Evolutionary conservation across 2,113 vertebrate genomes (phyloP).

Genomic region (Platycercus adscitus): DNA sequence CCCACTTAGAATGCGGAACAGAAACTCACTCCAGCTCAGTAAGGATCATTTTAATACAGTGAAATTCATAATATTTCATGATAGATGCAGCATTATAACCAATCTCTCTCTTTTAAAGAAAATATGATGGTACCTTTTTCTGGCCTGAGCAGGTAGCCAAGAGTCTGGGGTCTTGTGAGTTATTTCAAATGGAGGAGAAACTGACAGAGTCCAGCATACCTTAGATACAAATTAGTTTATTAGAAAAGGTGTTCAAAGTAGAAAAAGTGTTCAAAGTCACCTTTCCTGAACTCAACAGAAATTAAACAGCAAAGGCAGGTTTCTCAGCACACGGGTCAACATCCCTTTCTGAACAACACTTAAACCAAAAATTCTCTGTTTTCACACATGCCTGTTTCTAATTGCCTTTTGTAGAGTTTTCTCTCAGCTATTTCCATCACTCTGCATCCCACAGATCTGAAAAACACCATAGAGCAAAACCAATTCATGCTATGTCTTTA

Average conservation of each 20-base stretch:
- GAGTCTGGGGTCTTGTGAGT: not conserved
- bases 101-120: not conserved
- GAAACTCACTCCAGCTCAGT: not conserved
- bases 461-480: not conserved
- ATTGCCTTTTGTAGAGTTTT: not conserved
- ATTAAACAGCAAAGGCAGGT: not conserved
- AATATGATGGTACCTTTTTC: not conserved
- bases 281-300: not conserved
- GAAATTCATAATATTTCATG: not conserved
- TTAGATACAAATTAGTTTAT: not conserved
- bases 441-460: not conserved
- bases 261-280: not conserved
- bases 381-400: not conserved
- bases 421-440: not conserved
- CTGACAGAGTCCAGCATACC: not conserved
- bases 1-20: not conserved
- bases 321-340: not conserved
- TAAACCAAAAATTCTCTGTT: not conserved
- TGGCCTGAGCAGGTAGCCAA: not conserved
- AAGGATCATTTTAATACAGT: not conserved
- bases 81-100: not conserved
- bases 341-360: not conserved
- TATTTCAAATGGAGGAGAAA: not conserved
- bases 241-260: not conserved
- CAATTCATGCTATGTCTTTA: not conserved